Conservation (phyloP, 2,113 vertebrate genomes). For the Micronycteris hirsuta region DNA sequence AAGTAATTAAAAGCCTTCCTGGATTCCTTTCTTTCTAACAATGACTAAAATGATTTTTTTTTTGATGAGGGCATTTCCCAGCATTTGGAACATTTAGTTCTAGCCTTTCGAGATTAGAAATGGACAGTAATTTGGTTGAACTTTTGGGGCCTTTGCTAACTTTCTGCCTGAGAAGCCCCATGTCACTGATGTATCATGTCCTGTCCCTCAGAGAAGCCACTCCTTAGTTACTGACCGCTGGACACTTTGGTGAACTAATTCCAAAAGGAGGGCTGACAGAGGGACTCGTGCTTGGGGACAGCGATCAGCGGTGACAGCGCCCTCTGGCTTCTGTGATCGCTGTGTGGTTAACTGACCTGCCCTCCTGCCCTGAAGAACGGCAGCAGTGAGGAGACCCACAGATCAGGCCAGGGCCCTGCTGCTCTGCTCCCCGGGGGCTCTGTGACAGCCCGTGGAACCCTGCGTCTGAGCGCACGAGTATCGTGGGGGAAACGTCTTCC, state of each 20-base stretch:
- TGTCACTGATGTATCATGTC: rapidly evolving
- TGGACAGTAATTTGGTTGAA: neutral
- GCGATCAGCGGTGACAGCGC: rapidly evolving
- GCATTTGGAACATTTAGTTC: neutral
- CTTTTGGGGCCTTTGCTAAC: rapidly evolving
- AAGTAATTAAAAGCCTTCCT: neutral
- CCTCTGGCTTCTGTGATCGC: neutral
- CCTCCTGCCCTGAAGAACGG: neutral
- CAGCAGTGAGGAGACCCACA: neutral
- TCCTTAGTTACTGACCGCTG: rapidly evolving
- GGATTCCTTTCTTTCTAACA: neutral
- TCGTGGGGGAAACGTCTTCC: too few species aligned
- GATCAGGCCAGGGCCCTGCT: neutral
- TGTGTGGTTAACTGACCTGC: neutral
- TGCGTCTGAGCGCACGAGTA: rapidly evolving
- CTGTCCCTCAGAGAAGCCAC: neutral
- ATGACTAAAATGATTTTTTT: neutral
- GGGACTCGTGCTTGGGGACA: rapidly evolving
- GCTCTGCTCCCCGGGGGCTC: rapidly evolving
- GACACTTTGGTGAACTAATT: neutral
- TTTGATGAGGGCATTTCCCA: neutral
- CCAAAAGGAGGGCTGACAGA: neutral
- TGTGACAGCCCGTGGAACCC: rapidly evolving
- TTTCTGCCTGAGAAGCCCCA: neutral
- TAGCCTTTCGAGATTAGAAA: neutral